Percentiles rank a stretch among this genome's conserved stretches.
These are phyloP conservation scores for Rhadina sibilatrix DNA, from an alignment of 2,113 vertebrate species.

Conservation along the genomic window DNA sequence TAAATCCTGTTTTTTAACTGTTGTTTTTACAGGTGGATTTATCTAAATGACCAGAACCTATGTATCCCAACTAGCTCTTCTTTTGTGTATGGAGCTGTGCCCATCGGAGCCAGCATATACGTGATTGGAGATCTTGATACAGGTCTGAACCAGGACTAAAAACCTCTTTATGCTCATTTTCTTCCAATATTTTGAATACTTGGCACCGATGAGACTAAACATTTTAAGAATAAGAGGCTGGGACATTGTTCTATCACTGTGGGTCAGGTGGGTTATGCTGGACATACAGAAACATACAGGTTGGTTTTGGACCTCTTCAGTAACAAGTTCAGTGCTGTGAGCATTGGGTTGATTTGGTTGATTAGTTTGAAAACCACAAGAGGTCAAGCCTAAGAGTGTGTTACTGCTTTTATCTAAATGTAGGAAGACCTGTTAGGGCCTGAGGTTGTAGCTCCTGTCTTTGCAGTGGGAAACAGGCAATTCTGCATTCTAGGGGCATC, in stretches of 20 bases:
- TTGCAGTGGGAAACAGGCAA: neutral
- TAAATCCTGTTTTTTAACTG: neutral
- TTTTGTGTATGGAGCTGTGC: slow-evolving; percentile 94
- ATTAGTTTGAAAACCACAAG: neutral
- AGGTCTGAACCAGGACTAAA: slow-evolving; percentile 71
- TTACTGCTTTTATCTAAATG: neutral
- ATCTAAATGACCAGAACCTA: slow-evolving; percentile 91
- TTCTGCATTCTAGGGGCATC: neutral
- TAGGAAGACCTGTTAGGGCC: neutral
- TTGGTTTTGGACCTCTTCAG: neutral
- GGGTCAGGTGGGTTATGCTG: neutral
- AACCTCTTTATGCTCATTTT: neutral
- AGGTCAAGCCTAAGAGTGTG: neutral
- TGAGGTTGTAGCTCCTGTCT: neutral
- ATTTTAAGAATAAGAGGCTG: neutral
- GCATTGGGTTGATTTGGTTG: neutral
- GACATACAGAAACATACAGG: neutral
- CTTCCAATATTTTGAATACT: neutral
- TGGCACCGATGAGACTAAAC: neutral
- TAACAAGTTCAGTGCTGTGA: neutral
- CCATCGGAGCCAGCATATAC: slow-evolving; percentile 94
- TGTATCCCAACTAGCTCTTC: slow-evolving; percentile 95
- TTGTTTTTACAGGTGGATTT: slow-evolving; percentile 87
- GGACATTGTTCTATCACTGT: neutral
- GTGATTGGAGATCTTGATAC: slow-evolving; percentile 98